A percentile compares a stretch with the other conserved stretches of the same genome.
Evolutionary conservation across 2,888 invertebrate genomes (phyloP).

Genomic region (Melitaea athalia): DNA sequence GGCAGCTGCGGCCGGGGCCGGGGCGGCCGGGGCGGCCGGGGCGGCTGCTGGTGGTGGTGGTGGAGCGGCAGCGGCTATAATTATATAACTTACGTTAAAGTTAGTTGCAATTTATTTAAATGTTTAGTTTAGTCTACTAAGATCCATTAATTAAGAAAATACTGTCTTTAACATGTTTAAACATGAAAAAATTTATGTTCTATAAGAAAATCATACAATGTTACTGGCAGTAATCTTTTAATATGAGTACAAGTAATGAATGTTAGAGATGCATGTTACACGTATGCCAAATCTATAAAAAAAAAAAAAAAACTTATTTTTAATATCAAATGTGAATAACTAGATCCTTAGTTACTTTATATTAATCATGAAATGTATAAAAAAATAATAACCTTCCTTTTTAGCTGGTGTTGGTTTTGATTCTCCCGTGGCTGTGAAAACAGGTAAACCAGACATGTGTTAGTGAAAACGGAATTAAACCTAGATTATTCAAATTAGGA

Average conservation of each 20-base stretch:
- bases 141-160: no score
- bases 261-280: no score
- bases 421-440: conserved; percentile 57
- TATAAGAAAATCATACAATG: no score
- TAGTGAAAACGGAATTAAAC: conserved; percentile 30
- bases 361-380: not conserved
- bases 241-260: no score
- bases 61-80: conserved; percentile 9
- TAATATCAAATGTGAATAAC: not conserved
- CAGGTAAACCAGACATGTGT: conserved; percentile 20
- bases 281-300: no score
- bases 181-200: no score
- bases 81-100: no score
- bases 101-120: no score
- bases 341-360: not conserved
- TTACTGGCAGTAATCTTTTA: no score
- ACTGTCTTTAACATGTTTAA: no score
- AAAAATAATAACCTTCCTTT: conserved; percentile 47
- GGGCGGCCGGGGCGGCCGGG: conserved; percentile 59
- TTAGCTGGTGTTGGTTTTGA: conserved; percentile 50
- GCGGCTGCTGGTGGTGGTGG: conserved; percentile 46
- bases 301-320: not conserved
- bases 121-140: no score
- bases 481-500: no score
- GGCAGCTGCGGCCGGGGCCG: conserved; percentile 66